A percentile compares a stretch with the other conserved stretches of the same genome.
These are phyloP conservation scores for Cyrtonyx montezumae DNA, from an alignment of 2,113 vertebrate species.

Conservation along the genomic window DNA sequence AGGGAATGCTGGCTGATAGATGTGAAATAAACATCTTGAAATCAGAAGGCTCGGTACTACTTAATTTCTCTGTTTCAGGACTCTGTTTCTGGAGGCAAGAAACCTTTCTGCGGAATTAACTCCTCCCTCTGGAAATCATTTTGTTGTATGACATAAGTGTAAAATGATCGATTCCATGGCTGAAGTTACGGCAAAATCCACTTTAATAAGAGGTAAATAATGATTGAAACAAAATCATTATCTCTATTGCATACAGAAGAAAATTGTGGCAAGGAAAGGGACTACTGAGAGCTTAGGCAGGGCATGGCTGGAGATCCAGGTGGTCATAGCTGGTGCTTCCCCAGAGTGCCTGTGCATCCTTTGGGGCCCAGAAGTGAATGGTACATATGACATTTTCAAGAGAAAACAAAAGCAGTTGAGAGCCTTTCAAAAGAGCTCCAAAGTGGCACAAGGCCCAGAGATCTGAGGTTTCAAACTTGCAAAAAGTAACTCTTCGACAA, in stretches of 20 bases:
- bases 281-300: too few relatives aligned
- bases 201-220: too few relatives aligned
- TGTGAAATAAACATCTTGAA: background rate
- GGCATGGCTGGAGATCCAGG: too few relatives aligned
- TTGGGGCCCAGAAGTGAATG: background rate
- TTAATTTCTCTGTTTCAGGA: background rate
- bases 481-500: background rate
- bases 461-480: background rate
- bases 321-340: too few relatives aligned
- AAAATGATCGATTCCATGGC: too few relatives aligned
- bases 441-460: background rate
- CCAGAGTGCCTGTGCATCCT: background rate
- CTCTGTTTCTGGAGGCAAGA: background rate
- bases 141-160: background rate
- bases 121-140: background rate
- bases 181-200: too few relatives aligned
- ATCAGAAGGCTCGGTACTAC: background rate
- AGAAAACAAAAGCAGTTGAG: background rate
- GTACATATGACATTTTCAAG: background rate
- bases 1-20: background rate
- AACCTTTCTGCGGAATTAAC: background rate
- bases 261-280: too few relatives aligned
- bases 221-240: too few relatives aligned
- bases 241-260: too few relatives aligned
- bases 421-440: background rate